Conservation (phyloP, 1,140 invertebrate genomes). For the Scylla paramamosain region DNA sequence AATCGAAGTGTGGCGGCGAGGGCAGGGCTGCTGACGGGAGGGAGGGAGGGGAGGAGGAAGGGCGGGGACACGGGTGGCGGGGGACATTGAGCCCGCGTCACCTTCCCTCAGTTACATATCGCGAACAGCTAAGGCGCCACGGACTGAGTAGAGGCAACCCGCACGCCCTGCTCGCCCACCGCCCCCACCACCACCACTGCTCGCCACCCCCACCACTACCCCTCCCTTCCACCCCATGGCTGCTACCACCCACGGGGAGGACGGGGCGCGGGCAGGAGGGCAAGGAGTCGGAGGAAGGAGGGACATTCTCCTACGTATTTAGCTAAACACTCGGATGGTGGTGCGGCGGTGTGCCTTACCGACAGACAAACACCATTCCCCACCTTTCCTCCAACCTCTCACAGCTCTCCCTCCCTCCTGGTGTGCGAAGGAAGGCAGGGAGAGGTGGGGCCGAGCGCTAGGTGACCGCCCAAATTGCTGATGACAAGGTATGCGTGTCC, state of each 20-base stretch:
- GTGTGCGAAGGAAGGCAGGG: not conserved
- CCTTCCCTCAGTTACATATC: slow-evolving; percentile 21
- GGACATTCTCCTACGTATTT: not conserved
- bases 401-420: not conserved
- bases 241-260: not conserved
- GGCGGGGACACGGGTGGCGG: not conserved
- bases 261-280: not conserved
- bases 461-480: not conserved
- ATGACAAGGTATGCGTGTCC: not conserved
- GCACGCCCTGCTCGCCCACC: not conserved
- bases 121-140: slow-evolving; percentile 19
- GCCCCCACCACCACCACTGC: not conserved
- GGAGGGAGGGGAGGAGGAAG: not conserved
- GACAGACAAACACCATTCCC: not conserved
- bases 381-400: not conserved
- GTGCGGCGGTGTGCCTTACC: not conserved
- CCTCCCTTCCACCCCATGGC: not conserved
- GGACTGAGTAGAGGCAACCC: not conserved
- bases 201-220: not conserved
- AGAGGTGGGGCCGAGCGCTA: slow-evolving; percentile 7
- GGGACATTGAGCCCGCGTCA: not conserved
- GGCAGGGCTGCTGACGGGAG: not conserved
- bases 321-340: not conserved
- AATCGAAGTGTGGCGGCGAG: slow-evolving; percentile 47
- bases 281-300: not conserved